Conservation (phyloP, 2,888 invertebrate species). For the Podabrus alpinus region DNA sequence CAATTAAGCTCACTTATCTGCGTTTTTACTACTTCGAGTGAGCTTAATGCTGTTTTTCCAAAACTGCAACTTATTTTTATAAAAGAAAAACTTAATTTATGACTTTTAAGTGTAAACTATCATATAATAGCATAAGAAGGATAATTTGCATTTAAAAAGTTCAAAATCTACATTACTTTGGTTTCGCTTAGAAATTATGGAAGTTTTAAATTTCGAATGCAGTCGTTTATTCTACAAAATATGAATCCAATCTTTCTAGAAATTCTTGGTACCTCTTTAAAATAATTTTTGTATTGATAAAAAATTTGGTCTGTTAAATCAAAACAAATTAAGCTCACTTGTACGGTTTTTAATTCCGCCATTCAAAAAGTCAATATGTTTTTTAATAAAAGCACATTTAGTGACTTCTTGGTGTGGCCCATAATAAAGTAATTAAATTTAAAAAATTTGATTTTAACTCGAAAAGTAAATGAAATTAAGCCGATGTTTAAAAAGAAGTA, state of each 20-base stretch:
- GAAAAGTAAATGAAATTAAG: neutral
- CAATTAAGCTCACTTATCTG: neutral
- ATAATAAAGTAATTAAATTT: neutral
- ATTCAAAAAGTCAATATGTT: neutral
- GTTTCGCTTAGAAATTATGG: neutral
- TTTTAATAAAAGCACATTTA: neutral
- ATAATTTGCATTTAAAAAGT: neutral
- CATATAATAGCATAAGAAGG: neutral
- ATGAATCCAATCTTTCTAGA: neutral
- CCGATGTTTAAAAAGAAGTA: neutral
- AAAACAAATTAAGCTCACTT: neutral
- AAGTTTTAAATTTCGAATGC: neutral
- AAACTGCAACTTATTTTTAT: neutral
- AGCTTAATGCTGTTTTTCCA: neutral
- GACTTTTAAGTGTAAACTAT: neutral
- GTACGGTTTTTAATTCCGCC: neutral
- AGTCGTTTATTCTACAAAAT: neutral
- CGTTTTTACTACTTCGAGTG: neutral
- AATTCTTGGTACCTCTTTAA: accelerated
- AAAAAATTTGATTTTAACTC: neutral
- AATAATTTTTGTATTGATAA: neutral
- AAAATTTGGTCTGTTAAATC: too few species aligned
- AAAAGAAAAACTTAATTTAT: neutral
- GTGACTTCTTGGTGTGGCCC: neutral
- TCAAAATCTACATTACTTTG: too few species aligned